Evolutionary conservation across 2,797 vertebrate species (phyloP), one percentile per base, ranked within the genome.

Genomic region (Gymnoscopelus microlampas): DNA sequence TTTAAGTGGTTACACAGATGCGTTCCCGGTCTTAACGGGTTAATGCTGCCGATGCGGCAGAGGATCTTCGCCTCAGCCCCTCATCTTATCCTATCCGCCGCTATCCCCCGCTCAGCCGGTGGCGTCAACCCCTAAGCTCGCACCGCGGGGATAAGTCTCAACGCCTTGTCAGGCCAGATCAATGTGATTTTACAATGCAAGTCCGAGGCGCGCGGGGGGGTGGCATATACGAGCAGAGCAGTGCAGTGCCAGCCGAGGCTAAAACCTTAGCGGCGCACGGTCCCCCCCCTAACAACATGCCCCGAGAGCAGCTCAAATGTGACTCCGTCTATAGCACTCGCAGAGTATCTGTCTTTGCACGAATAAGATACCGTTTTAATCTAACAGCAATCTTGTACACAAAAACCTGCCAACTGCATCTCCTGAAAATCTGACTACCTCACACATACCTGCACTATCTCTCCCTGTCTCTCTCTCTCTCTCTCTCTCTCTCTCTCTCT

Each of bases 81-180:
- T 91, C 90, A 89, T 93, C 91, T 92, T 91, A 91, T 92, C 90
- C 91, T 72, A 83, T 73, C 85, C 3, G 76, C 88, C 60, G 87
- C 91, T 91, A 86, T 91, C 89, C 87, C 90, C 87, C 90, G 83
- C 89, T 88, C 90, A 82, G 88, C 81, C 77, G 81, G 80, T 75
- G 80, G 85, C 91, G 83, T 90, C 89, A 91, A 88, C 84, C 88
- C 85, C 87, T 93, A 93, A 92, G 90, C 91, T 91, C 62, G 79
- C 78, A 73, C 88, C 83, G 85, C 79, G 32, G 90, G 92, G 91
- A 92, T 93, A 94, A 94, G 89, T 92, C 91, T 94, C 91, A 91
- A 92, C 88, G 91, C 92, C 92, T 92, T 93, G 93, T 94, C 93
- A 94, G 91, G 92, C 90, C 90, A 90, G 90, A 93, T 94, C 93